Percentiles rank a stretch among this genome's conserved stretches.
phyloP scores from a whole-genome alignment of 2,113 vertebrate species.

The Sylvilagus bachmani region DNA sequence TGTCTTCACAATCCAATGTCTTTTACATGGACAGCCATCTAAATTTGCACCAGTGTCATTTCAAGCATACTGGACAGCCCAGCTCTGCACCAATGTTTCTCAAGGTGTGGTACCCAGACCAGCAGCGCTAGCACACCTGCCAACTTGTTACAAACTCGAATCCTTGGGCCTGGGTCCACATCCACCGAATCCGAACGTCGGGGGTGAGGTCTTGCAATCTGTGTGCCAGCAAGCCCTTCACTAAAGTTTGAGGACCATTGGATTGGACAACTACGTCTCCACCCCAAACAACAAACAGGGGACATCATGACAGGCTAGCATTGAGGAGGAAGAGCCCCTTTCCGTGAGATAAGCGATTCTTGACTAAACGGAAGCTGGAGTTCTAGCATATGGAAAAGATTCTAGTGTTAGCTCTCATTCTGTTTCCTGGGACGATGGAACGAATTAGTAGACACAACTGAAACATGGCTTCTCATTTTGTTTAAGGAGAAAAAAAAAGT shows the following conservation, averaged over 20 bases:
- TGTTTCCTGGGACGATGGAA: slow-evolving; percentile 18
- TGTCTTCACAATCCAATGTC: neutral
- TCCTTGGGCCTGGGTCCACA: neutral
- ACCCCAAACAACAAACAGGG: slow-evolving; percentile 4
- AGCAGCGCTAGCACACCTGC: neutral
- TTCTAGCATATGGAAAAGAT: slow-evolving; percentile 11
- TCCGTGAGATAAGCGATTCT: slow-evolving; percentile 31
- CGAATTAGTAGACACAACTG: neutral
- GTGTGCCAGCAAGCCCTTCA: neutral
- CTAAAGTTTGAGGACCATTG: neutral
- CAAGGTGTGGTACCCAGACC: neutral
- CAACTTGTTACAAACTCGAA: slow-evolving; percentile 1
- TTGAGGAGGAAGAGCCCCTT: neutral
- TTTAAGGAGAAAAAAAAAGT: slow-evolving; percentile 8
- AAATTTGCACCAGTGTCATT: neutral
- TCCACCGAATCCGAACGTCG: neutral
- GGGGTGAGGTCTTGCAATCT: neutral
- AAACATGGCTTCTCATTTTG: slow-evolving; percentile 25
- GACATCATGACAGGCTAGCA: neutral
- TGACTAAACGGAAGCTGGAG: neutral
- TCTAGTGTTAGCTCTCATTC: neutral
- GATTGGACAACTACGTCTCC: neutral
- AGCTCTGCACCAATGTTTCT: neutral
- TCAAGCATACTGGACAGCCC: no score
- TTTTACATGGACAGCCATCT: neutral